Base-by-base conservation (phyloP, 2,888 invertebrate genomes). In the Pammene fasciana region DNA sequence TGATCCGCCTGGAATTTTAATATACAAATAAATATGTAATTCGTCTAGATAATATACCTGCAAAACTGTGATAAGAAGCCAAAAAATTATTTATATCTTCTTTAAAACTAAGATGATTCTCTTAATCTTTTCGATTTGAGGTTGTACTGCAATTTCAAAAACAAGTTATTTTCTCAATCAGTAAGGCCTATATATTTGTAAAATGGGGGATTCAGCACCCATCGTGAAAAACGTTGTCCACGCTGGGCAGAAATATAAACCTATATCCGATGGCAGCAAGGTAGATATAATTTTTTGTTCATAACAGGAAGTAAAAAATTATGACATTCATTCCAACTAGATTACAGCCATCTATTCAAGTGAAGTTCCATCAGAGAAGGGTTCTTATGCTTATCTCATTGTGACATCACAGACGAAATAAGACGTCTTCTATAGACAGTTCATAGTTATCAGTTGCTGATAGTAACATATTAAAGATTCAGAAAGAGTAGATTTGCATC, bases 211-310 rank as follows among this genome's bases (percentile, higher is more conserved):
- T 62, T 72, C 72, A 34, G 75, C 89, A 66, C 86, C 94, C 65
- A 94, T 96, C 74, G 90, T 94, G 45, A 97, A 97, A 87, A 95
- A 93, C 81, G 90, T 95, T 62, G 75, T 97, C 55, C 93, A 96
- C 82, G 89, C 94, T 54, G 97, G 97, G 38, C 94, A 94, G 73
- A 94, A 94, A 86, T 93, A 92, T 76, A 93, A 95, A 68, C 93
- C 94, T 43, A 94, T 97, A 76, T 88, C 89, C 75, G 90, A 95
- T 76, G 97, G 96, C 34, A 95, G 96, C 65, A 96, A 96, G 93
- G 97, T 96, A 93, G 73, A 55, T 50, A 60, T 67, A 61, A 68
- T 59, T 41, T 9, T 48, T 16, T 48, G 18, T 43, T 43, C 13
- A 6, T 56, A 0, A 11, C 14, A 9, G 26, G 16, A 26, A 38